Evolutionary conservation across 2,113 vertebrate genomes (phyloP).

Genomic region (Leptodactylus fuscus): DNA sequence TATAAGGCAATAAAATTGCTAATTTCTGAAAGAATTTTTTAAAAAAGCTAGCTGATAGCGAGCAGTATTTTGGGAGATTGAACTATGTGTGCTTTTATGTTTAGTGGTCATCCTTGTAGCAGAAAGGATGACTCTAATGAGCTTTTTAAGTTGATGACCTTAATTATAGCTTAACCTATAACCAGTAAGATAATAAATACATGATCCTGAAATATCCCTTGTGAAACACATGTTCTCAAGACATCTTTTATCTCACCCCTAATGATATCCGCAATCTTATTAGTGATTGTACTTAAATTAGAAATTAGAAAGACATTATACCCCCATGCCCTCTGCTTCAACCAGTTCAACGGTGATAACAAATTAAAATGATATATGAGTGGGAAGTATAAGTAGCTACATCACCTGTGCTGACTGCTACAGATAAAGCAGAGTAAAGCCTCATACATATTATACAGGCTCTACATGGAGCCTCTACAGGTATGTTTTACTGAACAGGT

Average conservation of each 20-base stretch:
- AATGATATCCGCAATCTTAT: conserved; percentile 38
- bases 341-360: conserved; percentile 1
- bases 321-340: background rate
- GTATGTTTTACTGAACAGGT: too few species aligned
- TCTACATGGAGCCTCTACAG: too few species aligned
- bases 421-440: background rate
- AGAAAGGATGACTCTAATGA: conserved; percentile 8
- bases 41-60: background rate
- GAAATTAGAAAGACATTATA: conserved; percentile 5
- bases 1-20: background rate
- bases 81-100: background rate
- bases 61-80: background rate
- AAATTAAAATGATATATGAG: background rate
- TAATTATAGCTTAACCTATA: conserved; percentile 52
- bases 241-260: conserved; percentile 11
- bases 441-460: too few species aligned
- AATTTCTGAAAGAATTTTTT: background rate
- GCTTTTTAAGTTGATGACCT: background rate
- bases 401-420: background rate
- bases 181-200: conserved; percentile 25
- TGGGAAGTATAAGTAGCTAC: background rate
- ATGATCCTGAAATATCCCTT: conserved; percentile 30
- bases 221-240: background rate
- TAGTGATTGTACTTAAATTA: conserved; percentile 36
- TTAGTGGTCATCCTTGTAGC: conserved; percentile 8